A percentile compares a stretch with the other conserved stretches of the same genome.
Evolutionary conservation across 2,113 vertebrate species (phyloP).

Genomic region (Camelus bactrianus): DNA sequence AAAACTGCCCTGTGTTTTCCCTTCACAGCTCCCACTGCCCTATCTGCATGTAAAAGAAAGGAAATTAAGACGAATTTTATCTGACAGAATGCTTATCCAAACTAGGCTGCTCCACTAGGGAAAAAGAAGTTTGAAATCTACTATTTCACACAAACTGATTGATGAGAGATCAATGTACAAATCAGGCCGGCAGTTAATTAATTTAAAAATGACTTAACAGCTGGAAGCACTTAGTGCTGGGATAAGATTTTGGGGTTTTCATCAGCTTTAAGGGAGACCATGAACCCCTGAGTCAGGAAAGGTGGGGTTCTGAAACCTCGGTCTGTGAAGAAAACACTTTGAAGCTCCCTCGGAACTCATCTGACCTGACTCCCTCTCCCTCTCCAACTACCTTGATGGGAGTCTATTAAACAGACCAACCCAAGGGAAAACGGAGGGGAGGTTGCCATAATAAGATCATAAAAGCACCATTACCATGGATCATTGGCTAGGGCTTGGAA

Average conservation of each 20-base stretch:
- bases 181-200: not conserved
- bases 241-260: not conserved
- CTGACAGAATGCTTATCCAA: not conserved
- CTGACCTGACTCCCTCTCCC: not conserved
- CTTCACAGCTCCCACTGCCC: not conserved
- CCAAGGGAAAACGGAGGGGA: not conserved
- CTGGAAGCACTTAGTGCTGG: not conserved
- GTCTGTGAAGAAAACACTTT: not conserved
- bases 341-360: not conserved
- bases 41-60: not conserved
- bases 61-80: not conserved
- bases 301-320: not conserved
- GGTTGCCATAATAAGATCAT: not conserved
- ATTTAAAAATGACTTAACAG: not conserved
- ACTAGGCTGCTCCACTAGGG: not conserved
- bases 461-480: not conserved
- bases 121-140: slow-evolving; percentile 11
- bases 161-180: not conserved
- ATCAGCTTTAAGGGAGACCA: not conserved
- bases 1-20: not conserved
- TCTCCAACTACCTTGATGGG: not conserved
- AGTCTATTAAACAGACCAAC: not conserved
- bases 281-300: not conserved
- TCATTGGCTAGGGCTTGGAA: not conserved
- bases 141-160: not conserved